Conservation (phyloP, 2,888 invertebrate species). For the Tipula helvola region DNA sequence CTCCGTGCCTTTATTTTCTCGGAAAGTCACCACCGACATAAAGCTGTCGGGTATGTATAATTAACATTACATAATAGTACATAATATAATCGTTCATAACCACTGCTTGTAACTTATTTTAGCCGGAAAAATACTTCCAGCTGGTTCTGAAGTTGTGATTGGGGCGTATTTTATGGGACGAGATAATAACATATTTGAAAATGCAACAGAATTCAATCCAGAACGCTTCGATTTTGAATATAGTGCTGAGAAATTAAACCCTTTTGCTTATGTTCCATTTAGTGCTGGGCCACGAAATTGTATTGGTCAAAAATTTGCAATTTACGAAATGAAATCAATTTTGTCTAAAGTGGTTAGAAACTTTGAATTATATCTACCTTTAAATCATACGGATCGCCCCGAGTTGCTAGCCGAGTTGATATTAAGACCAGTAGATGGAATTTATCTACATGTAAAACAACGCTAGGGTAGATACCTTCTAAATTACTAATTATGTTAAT, state of each 20-base stretch:
- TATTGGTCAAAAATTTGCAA: slow-evolving; percentile 35
- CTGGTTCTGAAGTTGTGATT: slow-evolving; percentile 28
- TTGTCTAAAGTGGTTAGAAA: slow-evolving; percentile 29
- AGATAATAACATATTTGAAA: slow-evolving; percentile 25
- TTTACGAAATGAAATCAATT: slow-evolving; percentile 32
- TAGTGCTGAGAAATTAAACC: slow-evolving; percentile 28
- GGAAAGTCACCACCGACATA: slow-evolving; percentile 41
- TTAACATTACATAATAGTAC: not conserved
- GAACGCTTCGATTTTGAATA: slow-evolving; percentile 31
- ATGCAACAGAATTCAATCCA: slow-evolving; percentile 29
- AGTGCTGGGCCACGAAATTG: slow-evolving; percentile 35
- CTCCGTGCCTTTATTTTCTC: slow-evolving; percentile 46
- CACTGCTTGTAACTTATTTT: not conserved
- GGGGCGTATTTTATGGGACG: slow-evolving; percentile 26
- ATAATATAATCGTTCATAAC: not conserved
- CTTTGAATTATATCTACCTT: slow-evolving; percentile 26
- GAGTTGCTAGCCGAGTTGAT: slow-evolving; percentile 30
- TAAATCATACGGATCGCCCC: slow-evolving; percentile 20
- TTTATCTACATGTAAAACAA: not conserved
- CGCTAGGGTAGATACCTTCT: not conserved
- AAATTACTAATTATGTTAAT: no score
- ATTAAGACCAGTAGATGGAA: slow-evolving; percentile 16
- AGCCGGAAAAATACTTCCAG: slow-evolving; percentile 25
- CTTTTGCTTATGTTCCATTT: slow-evolving; percentile 33
- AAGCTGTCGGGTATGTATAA: slow-evolving; percentile 39